phyloP scores from a whole-genome alignment of 2,797 vertebrate species.

The Atherinosoma microstoma region DNA sequence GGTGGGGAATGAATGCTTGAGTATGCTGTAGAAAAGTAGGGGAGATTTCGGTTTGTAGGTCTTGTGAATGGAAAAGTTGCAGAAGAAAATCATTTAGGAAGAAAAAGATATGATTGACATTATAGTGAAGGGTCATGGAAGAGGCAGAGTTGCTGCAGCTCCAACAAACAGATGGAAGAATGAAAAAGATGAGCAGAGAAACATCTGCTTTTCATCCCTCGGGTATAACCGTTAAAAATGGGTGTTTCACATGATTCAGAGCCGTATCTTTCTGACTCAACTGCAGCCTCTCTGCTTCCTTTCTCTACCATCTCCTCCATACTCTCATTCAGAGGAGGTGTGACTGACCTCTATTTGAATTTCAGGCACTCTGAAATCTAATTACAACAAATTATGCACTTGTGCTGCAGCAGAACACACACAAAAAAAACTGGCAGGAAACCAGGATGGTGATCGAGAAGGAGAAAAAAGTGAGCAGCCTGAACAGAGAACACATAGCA shows the following conservation, averaged over 20 bases:
- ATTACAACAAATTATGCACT: constrained; percentile 43
- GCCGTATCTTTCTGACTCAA: constrained; percentile 52
- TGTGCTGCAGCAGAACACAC: constrained; percentile 1
- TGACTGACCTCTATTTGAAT: constrained; percentile 54
- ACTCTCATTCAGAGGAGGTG: constrained; percentile 22
- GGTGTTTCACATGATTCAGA: constrained; percentile 49
- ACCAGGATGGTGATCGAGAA: not conserved
- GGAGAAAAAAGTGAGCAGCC: not conserved
- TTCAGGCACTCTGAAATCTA: constrained; percentile 46
- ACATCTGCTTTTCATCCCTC: constrained; percentile 41
- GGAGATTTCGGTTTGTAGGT: constrained; percentile 23
- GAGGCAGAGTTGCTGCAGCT: constrained; percentile 20
- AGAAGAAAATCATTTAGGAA: constrained; percentile 9
- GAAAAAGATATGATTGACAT: constrained; percentile 1
- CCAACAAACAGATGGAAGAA: constrained; percentile 22
- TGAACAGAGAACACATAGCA: not conserved
- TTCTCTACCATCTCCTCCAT: constrained; percentile 7
- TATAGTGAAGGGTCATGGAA: constrained; percentile 3
- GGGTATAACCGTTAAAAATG: constrained; percentile 57
- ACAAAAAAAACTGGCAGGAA: constrained; percentile 31
- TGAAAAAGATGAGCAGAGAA: constrained; percentile 22
- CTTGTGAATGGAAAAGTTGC: constrained; percentile 23
- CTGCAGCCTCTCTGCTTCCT: constrained; percentile 43
- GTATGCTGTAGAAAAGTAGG: constrained; percentile 24
- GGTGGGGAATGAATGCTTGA: constrained; percentile 35